These are phyloP conservation scores for Mythimna ferrago DNA, from an alignment of 2,888 invertebrate genomes.

Conservation along the genomic window DNA sequence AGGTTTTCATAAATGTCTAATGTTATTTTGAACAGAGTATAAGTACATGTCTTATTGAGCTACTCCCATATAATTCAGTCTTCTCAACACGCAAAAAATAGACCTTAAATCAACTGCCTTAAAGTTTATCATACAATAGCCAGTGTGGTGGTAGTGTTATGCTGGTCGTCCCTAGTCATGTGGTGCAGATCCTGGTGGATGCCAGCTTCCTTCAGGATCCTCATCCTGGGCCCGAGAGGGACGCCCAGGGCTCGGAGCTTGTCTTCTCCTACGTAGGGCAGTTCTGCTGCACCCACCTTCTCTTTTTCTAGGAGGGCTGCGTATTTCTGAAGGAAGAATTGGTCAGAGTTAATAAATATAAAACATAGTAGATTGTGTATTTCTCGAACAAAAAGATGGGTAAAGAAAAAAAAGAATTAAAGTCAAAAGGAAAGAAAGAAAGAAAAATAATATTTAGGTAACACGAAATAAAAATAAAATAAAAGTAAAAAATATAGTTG, in stretches of 20 bases:
- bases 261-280: slow-evolving; percentile 97
- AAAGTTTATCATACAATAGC: slow-evolving; percentile 89
- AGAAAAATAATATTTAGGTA: too few relatives aligned
- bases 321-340: slow-evolving; percentile 93
- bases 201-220: slow-evolving; percentile 96
- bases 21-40: too few relatives aligned
- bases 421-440: too few relatives aligned
- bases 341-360: not conserved
- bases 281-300: slow-evolving; percentile 96
- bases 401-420: too few relatives aligned
- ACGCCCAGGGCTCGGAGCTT: slow-evolving; percentile 96
- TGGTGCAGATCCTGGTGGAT: slow-evolving; percentile 89
- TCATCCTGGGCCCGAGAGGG: slow-evolving; percentile 96
- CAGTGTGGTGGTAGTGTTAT: slow-evolving; percentile 90
- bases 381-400: too few relatives aligned
- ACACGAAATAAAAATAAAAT: too few relatives aligned
- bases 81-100: slow-evolving; percentile 47
- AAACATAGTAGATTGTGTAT: not conserved
- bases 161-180: slow-evolving; percentile 81
- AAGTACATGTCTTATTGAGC: slow-evolving; percentile 49
- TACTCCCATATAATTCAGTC: slow-evolving; percentile 60
- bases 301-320: slow-evolving; percentile 95
- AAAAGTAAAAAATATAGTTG: too few relatives aligned
- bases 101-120: slow-evolving; percentile 29
- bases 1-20: too few relatives aligned